Conservation (phyloP, 2,797 vertebrate genomes). For the Arctocebus calabarensis region DNA sequence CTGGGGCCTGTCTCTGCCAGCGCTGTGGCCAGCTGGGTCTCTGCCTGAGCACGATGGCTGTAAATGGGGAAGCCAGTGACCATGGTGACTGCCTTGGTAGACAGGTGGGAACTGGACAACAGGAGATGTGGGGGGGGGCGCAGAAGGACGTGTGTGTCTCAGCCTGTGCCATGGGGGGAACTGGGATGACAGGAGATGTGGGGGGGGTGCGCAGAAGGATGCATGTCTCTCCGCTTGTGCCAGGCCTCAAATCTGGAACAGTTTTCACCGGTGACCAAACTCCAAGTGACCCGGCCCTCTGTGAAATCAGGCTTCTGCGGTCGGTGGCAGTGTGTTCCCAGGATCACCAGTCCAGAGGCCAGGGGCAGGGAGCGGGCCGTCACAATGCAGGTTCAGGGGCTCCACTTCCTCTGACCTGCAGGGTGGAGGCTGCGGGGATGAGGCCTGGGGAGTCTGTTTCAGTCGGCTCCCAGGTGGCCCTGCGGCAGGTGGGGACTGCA, state of each 20-base stretch:
- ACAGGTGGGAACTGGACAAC: not conserved
- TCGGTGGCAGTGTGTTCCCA: not conserved
- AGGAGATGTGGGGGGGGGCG: too few species aligned
- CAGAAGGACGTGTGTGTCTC: not conserved
- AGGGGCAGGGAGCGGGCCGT: not conserved
- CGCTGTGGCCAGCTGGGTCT: not conserved
- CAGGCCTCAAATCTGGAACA: not conserved
- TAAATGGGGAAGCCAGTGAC: not conserved
- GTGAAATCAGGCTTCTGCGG: not conserved
- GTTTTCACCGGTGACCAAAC: not conserved
- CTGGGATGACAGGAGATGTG: accelerated
- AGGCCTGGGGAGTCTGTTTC: not conserved
- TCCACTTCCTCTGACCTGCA: not conserved
- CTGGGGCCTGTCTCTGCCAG: not conserved
- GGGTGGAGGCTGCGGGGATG: not conserved
- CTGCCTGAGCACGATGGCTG: not conserved
- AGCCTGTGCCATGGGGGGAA: not conserved
- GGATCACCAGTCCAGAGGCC: not conserved
- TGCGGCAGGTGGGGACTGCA: not conserved
- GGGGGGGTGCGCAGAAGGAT: too few species aligned
- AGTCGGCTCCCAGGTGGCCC: too few species aligned
- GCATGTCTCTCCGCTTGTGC: not conserved
- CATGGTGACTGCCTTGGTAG: not conserved
- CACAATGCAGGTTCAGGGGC: not conserved
- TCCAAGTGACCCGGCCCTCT: not conserved